Percentiles rank a stretch among this genome's conserved stretches.
Evolutionary conservation across 2,113 vertebrate species (phyloP).

Genomic region (Bufo gargarizans): DNA sequence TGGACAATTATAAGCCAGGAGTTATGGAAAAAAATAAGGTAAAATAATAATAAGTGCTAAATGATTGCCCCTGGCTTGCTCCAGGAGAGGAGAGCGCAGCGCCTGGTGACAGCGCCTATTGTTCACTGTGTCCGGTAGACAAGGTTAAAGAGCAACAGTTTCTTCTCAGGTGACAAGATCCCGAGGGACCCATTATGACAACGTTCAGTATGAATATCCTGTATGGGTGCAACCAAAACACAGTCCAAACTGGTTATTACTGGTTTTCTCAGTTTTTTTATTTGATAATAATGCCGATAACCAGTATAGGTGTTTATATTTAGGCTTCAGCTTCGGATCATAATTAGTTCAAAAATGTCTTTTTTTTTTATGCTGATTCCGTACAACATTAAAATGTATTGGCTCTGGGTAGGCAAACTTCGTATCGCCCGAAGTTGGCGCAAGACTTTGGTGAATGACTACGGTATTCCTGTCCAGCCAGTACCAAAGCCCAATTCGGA

Average conservation of each 20-base stretch:
- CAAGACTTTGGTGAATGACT: too few relatives aligned
- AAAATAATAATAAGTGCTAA: background rate
- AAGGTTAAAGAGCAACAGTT: slow-evolving; percentile 10
- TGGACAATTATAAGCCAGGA: background rate
- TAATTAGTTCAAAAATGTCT: too few relatives aligned
- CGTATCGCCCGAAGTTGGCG: too few relatives aligned
- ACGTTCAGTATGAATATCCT: background rate
- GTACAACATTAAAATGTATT: too few relatives aligned
- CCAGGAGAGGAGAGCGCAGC: background rate
- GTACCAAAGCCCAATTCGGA: too few relatives aligned
- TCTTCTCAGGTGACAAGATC: background rate
- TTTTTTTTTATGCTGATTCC: too few relatives aligned
- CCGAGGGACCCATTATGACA: background rate
- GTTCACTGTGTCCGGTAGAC: background rate
- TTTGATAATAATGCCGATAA: background rate
- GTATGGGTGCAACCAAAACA: background rate
- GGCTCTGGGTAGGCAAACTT: too few relatives aligned
- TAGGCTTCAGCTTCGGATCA: too few relatives aligned
- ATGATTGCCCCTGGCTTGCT: background rate
- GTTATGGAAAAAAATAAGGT: background rate
- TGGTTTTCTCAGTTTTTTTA: background rate
- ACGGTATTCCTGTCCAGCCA: too few relatives aligned
- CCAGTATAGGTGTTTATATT: background rate
- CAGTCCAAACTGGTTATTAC: background rate
- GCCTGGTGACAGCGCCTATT: background rate